These are phyloP conservation scores for Atlantisia rogersi DNA, from an alignment of 2,113 vertebrate genomes.

Conservation along the genomic window DNA sequence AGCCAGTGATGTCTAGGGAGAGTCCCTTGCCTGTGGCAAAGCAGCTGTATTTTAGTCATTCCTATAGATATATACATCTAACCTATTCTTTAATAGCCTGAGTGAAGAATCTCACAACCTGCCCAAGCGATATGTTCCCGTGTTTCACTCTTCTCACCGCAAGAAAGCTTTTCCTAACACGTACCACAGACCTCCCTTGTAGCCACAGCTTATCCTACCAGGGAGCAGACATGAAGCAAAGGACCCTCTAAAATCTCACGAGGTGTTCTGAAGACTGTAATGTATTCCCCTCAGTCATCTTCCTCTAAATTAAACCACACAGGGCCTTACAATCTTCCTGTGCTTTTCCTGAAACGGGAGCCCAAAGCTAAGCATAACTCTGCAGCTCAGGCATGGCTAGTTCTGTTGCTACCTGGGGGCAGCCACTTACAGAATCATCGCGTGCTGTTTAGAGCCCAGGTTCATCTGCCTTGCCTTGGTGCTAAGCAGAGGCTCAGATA, in stretches of 20 bases:
- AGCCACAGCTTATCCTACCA: not conserved
- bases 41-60: not conserved
- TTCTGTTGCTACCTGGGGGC: not conserved
- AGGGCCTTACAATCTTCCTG: not conserved
- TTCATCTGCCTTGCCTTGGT: not conserved
- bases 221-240: not conserved
- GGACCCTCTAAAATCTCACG: not conserved
- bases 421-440: not conserved
- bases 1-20: not conserved
- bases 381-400: not conserved
- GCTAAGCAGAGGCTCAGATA: not conserved
- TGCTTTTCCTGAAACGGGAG: not conserved
- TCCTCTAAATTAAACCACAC: not conserved
- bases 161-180: not conserved
- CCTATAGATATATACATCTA: not conserved
- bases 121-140: not conserved
- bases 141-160: not conserved
- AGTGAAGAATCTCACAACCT: not conserved
- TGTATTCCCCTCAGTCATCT: not conserved
- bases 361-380: not conserved
- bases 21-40: not conserved
- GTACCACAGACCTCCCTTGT: not conserved
- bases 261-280: not conserved
- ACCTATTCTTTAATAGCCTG: not conserved
- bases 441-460: not conserved